Evolutionary conservation across 2,888 invertebrate genomes (phyloP).

Genomic region (Apoda limacodes): DNA sequence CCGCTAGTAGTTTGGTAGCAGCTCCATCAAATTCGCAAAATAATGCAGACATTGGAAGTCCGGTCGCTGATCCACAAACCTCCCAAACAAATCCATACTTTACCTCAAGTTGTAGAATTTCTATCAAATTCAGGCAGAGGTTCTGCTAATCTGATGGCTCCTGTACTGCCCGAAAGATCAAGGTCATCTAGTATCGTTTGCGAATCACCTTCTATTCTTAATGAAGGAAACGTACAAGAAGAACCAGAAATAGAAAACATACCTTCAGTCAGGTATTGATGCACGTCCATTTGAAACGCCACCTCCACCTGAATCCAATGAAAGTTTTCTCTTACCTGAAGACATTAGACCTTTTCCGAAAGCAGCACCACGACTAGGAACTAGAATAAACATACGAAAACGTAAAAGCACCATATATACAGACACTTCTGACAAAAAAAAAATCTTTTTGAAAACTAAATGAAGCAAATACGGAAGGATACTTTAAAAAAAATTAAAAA

Average conservation of each 20-base stretch:
- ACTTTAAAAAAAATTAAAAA: constrained; percentile 8
- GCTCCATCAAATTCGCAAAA: constrained; percentile 6
- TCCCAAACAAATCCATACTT: constrained; percentile 9
- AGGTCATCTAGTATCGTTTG: constrained; percentile 5
- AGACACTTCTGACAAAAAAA: constrained; percentile 12
- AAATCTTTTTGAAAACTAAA: constrained; percentile 14
- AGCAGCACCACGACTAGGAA: constrained; percentile 8
- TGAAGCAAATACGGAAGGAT: constrained; percentile 11
- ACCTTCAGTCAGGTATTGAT: constrained; percentile 4
- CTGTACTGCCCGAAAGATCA: constrained; percentile 6
- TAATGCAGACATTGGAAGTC: too few relatives aligned
- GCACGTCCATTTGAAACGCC: constrained; percentile 5
- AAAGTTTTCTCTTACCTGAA: constrained; percentile 7
- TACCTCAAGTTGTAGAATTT: constrained; percentile 6
- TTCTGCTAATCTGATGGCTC: constrained; percentile 1
- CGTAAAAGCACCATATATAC: constrained; percentile 12
- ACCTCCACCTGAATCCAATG: constrained; percentile 5
- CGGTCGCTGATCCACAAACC: constrained; percentile 9
- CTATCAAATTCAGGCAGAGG: too few relatives aligned
- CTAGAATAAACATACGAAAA: constrained; percentile 10
- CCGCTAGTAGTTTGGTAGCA: constrained; percentile 3
- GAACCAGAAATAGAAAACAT: constrained; percentile 6
- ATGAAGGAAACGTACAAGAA: constrained; percentile 4
- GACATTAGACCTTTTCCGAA: constrained; percentile 9
- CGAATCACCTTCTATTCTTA: constrained; percentile 6